Evolutionary conservation across 2,888 invertebrate genomes (phyloP).

Genomic region (Dynastes hyllus): DNA sequence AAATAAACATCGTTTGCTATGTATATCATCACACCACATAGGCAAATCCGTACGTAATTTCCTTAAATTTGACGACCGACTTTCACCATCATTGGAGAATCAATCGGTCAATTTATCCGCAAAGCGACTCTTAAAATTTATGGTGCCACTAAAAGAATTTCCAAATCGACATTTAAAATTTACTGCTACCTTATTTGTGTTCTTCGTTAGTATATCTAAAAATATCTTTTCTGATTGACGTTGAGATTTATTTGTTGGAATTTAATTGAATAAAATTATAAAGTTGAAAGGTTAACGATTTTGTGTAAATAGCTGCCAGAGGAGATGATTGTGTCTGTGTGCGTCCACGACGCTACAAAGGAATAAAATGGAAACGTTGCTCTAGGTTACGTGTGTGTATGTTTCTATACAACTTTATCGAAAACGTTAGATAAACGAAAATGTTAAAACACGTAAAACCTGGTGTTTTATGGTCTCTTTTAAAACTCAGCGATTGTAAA

Average conservation of each 20-base stretch:
- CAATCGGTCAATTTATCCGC: background rate
- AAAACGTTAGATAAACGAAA: too few species aligned
- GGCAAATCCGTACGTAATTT: background rate
- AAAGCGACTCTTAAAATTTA: too few species aligned
- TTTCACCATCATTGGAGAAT: background rate
- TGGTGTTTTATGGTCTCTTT: too few species aligned
- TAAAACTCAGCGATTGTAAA: too few species aligned
- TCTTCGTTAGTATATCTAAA: background rate
- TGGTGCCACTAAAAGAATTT: background rate
- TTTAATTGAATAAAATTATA: conserved; percentile 3
- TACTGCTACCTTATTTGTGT: background rate
- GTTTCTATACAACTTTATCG: too few species aligned
- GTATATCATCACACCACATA: background rate
- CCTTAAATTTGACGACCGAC: background rate
- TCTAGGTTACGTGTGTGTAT: too few species aligned
- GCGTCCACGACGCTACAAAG: too few species aligned
- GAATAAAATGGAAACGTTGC: too few species aligned
- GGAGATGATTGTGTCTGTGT: background rate
- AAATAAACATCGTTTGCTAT: too few species aligned
- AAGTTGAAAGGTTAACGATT: background rate
- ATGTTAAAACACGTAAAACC: too few species aligned
- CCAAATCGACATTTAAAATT: conserved; percentile 5
- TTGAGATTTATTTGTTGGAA: conserved; percentile 12
- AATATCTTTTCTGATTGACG: background rate
- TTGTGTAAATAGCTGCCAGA: background rate